A percentile compares a stretch with the other conserved stretches of the same genome.
Conservation (phyloP, 2,888 invertebrate species). For the Meandrusa payeni region DNA sequence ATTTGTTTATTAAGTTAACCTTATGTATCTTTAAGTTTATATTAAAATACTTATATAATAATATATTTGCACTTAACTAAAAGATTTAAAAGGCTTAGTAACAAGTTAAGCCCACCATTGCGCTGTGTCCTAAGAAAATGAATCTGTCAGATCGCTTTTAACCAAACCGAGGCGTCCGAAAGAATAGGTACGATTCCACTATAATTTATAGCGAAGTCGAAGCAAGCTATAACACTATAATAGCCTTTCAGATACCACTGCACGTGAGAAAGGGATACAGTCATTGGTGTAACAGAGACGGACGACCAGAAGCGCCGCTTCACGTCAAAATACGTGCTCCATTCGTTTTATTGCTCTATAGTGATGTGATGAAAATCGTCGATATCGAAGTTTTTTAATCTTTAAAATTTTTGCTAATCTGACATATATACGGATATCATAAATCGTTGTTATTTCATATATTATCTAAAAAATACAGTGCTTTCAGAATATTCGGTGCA, state of each 20-base stretch:
- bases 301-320: constrained; percentile 78
- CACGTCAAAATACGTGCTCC: constrained; percentile 81
- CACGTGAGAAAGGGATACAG: constrained; percentile 49
- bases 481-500: too few relatives aligned
- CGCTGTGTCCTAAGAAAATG: constrained; percentile 38
- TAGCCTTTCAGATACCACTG: constrained; percentile 73
- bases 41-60: too few relatives aligned
- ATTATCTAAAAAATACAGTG: too few relatives aligned
- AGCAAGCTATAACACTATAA: constrained; percentile 69
- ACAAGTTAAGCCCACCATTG: constrained; percentile 21
- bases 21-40: too few relatives aligned
- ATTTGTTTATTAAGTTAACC: too few relatives aligned
- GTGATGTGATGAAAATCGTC: constrained; percentile 40
- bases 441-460: too few relatives aligned
- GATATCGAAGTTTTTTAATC: constrained; percentile 53
- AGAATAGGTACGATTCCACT: constrained; percentile 73
- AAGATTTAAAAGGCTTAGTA: constrained; percentile 4
- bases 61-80: neutral
- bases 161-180: constrained; percentile 52
- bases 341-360: constrained; percentile 77
- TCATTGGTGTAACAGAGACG: constrained; percentile 48
- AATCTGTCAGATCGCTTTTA: constrained; percentile 56
- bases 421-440: too few relatives aligned
- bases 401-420: too few relatives aligned
- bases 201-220: constrained; percentile 72